Evolutionary conservation across 2,797 vertebrate genomes (phyloP), one percentile per base, ranked within the genome.

Genomic region (Gephyroberyx darwinii): DNA sequence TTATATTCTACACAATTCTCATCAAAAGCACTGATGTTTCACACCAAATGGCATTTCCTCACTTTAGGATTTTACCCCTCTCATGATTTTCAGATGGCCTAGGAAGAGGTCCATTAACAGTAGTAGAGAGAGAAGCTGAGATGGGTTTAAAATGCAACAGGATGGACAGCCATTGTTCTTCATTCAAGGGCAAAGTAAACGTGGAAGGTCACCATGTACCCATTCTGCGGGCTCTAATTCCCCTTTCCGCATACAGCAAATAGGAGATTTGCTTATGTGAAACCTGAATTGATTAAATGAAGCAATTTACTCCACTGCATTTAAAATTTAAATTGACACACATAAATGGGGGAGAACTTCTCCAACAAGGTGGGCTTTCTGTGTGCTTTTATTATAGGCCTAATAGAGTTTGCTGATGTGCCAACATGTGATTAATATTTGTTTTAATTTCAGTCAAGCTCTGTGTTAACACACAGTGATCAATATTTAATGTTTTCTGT

Each of bases 401-500:
- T 88, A 78, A 91, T 92, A 88, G 82, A 87, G 89, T 90, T 90
- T 85, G 82, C 85, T 77, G 84, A 88, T 26, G 74, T 77, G 51
- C 78, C 55, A 48, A 74, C 79, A 70, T 86, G 71, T 86, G 89
- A 93, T 92, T 92, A 90, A 92, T 93, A 92, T 93, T 93, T 93
- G 89, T 92, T 93, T 92, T 91, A 85, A 93, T 93, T 93, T 88
- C 53, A 83, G 85, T 90, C 77, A 77, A 80, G 84, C 76, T 85
- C 79, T 67, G 80, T 88, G 91, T 90, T 92, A 92, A 91, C 84
- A 89, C 59, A 74, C 70, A 59, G 79, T 71, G 71, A 92, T 94
- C 88, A 93, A 93, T 93, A 92, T 91, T 93, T 92, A 73, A 93
- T 93, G 84, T 90, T 91, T 89, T 90, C 72, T 69, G 83, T 80